These are phyloP conservation scores for Cantharis lateralis DNA, from an alignment of 2,888 invertebrate species.

Conservation along the genomic window DNA sequence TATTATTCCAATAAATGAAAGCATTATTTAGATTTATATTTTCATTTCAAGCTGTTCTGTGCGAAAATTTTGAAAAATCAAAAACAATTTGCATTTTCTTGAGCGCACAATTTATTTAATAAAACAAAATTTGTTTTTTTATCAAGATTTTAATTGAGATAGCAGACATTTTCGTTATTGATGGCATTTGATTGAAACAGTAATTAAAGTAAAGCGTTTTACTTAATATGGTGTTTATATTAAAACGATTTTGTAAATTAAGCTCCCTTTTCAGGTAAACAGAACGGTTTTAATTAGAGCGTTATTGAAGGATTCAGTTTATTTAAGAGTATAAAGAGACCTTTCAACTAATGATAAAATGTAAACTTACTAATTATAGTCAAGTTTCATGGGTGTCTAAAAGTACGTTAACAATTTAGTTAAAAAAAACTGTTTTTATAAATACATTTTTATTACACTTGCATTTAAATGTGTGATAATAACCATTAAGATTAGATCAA, in stretches of 20 bases:
- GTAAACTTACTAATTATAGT: neutral
- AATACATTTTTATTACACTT: neutral
- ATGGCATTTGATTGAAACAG: neutral
- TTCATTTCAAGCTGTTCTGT: too few relatives aligned
- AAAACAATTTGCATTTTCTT: too few relatives aligned
- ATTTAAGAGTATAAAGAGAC: neutral
- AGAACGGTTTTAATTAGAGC: neutral
- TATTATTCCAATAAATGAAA: too few relatives aligned
- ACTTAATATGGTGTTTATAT: neutral
- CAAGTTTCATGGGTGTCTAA: neutral
- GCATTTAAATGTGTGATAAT: neutral
- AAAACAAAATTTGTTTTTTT: neutral
- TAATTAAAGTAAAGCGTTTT: neutral
- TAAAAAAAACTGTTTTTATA: neutral
- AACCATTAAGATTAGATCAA: neutral
- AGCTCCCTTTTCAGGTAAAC: neutral
- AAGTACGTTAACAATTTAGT: neutral
- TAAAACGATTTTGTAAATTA: neutral
- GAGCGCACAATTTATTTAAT: neutral
- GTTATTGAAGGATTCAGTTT: constrained; percentile 1
- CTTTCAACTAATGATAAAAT: neutral
- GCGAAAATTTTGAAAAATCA: too few relatives aligned
- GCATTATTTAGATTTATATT: too few relatives aligned
- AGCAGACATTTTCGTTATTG: neutral
- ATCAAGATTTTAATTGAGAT: neutral